These are phyloP conservation scores for Temnothorax unifasciatus DNA, from an alignment of 2,888 invertebrate species.

Conservation along the genomic window DNA sequence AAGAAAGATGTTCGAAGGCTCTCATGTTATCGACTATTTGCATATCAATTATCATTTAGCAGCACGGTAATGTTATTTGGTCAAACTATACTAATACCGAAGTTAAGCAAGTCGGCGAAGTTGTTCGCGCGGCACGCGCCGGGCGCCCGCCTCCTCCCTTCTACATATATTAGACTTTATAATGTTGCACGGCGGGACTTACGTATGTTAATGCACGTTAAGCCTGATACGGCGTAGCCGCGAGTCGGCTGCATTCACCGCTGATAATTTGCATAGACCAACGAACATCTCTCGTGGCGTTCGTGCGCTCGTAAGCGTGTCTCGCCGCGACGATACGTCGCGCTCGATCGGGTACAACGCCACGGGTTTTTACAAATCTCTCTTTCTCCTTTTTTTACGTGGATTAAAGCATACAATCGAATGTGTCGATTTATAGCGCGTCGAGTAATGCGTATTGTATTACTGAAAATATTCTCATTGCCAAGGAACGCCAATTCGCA, in stretches of 20 bases:
- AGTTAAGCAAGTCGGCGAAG: constrained; percentile 61
- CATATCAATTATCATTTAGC: constrained; percentile 43
- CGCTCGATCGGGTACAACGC: not conserved
- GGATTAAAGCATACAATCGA: constrained; percentile 1
- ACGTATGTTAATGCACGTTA: constrained; percentile 80
- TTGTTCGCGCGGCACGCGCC: constrained; percentile 72
- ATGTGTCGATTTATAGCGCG: constrained; percentile 26
- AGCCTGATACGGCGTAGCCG: constrained; percentile 72
- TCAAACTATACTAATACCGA: constrained; percentile 63
- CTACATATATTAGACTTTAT: constrained; percentile 79
- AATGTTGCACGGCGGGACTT: constrained; percentile 77
- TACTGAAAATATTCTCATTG: not conserved
- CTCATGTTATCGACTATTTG: not conserved
- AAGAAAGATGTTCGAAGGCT: not conserved
- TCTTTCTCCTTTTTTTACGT: not conserved
- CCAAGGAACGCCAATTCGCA: constrained; percentile 18
- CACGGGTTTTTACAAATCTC: not conserved
- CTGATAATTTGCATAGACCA: constrained; percentile 70
- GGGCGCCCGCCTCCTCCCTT: constrained; percentile 42
- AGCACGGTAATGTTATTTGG: constrained; percentile 60
- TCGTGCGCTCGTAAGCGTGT: not conserved
- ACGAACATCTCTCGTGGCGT: constrained; percentile 58
- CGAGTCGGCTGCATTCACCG: constrained; percentile 52
- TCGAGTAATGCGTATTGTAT: not conserved
- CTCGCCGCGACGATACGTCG: constrained; percentile 3